Base-by-base conservation (phyloP, 2,113 vertebrate species). In the Gobius niger region DNA sequence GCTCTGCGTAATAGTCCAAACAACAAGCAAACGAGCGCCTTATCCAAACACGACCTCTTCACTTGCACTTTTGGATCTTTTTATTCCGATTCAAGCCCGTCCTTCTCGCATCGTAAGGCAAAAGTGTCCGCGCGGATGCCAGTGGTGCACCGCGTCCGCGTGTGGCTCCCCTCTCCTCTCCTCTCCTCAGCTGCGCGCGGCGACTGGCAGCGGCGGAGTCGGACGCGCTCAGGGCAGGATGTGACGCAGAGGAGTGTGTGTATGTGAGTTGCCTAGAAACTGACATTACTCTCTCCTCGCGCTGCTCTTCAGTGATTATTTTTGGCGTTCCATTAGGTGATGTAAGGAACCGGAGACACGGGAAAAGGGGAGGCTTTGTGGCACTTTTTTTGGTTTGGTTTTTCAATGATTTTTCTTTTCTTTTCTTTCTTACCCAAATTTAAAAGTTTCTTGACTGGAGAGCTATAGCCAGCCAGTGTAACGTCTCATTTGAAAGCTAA, bases 261-360 rank as follows among this genome's bases (percentile, higher is more conserved):
- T 12, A 44, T 52, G 54, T 63, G 65, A 65, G 89, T 92, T 88
- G 89, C 89, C 83, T 88, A 82, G 90, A 83, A 88, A 92, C 91
- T 72, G 80, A 85, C 81, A 86, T n/a, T n/a, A 80, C 82, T 72
- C 56, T 59, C 56, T 50, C 75, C 61, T 65, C 6, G 16, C 44
- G 24, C 19, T 19, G 47, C 62, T 67, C 76, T 75, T 67, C 50
- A 67, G 76, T 69, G 42, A 60, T 59, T 78, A 80, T 87, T 70
- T 75, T 60, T 67, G 50, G 65, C 61, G 44, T 49, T 5, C 11
- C 44, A 42, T 54, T 46, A 44, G 57, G 34, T 73, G 72, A 83
- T 68, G 68, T 83, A 62, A 73, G 54, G 9, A 41, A 65, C 13
- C 46, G 68, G 47, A 19, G 64, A 18, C 18, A 53, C 10, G 8